Evolutionary conservation across 2,888 invertebrate genomes (phyloP), one percentile per base, ranked within the genome.

Genomic region (Dolomedes plantarius): DNA sequence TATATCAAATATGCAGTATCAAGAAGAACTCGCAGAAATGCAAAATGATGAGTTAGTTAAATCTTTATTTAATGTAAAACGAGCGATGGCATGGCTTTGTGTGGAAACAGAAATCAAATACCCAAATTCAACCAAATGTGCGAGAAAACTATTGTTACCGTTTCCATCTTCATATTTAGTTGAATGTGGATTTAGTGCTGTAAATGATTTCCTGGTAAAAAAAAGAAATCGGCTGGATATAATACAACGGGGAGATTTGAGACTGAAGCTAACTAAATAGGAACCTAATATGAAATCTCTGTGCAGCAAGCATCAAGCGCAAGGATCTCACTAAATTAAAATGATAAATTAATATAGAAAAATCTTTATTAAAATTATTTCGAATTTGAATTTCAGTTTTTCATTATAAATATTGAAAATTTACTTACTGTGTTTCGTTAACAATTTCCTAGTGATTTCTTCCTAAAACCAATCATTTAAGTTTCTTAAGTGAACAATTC

Each of bases 251-350:
- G n/a, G n/a, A n/a, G n/a, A n/a, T n/a, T n/a, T n/a, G n/a, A n/a
- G n/a, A n/a, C n/a, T n/a, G n/a, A 72, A 72, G 50, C 64, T 72
- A 69, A 79, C 56, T 72, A 71, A 79, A 69, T 41, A 79, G 71
- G 56, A 79, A 69, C 72, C 79, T 62, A 31, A 36, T 41, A 64
- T 79, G 79, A 79, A 69, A 71, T 72, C 64, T 64, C 23, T 69
- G 46, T 69, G 71, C 39, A 79, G 71, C 79, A 79, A 73, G 41
- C n/a, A n/a, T n/a, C n/a, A n/a, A n/a, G n/a, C 50, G 46, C 79
- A 79, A 41, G 68, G 31, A 64, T 71, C 79, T 71, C 72, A 79
- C 13, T 79, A 65, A 75, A 65, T 65, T 67, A 74, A 74, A 74
- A 74, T 74, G 74, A 36, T 74, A 62, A 74, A 74, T 74, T 74